Evolutionary conservation across 1,140 invertebrate species (phyloP), one percentile per base, ranked within the genome.

Genomic region (Leptinotarsa undecemlineata): DNA sequence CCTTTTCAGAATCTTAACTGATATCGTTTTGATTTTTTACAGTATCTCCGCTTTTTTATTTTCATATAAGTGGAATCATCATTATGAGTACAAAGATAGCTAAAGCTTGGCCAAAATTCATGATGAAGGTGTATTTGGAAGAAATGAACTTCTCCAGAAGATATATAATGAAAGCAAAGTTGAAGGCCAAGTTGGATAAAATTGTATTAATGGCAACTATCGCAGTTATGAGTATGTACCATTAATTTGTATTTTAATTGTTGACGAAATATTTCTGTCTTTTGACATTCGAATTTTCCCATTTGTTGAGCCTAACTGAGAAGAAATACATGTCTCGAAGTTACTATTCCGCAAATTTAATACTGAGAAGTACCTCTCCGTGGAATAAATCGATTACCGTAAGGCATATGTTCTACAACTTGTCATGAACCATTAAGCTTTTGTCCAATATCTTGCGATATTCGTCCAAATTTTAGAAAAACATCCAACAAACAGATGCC

Each of bases 11-110:
- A 8, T 42, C 33, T 42, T 0, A 42, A 57, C 17, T 57, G 14
- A 57, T 57, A 57, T 42, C 51, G 3, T 57, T 57, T 57, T 57
- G 3, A 57, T 57, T 57, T 17, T 66, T 66, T 66, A 11, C 11
- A 66, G 63, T 66, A 66, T 66, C 63, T 66, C 63, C 63, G 15
- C 26, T 66, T n/a, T 66, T 66, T 66, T 33, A 66, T 66, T 66
- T 66, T 23, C n/a, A 66, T 66, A 14, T 66, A 26, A 23, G 63
- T 66, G 63, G 63, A 17, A 14, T 66, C 23, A 66, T 33, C 15
- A 17, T 66, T 23, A 66, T 66, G 14, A 66, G 63, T 66, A 66
- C 14, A 17, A 23, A 15, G 15, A 33, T 17, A 23, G 20, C 63
- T 23, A 66, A 21, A 66, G 26, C 20, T 23, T 66, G 63, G 63